Percentiles rank a stretch among this genome's conserved stretches.
Evolutionary conservation across 37 sponge, comb jelly and placozoan species (phyloP).

Genomic region (Ianthella basta): DNA sequence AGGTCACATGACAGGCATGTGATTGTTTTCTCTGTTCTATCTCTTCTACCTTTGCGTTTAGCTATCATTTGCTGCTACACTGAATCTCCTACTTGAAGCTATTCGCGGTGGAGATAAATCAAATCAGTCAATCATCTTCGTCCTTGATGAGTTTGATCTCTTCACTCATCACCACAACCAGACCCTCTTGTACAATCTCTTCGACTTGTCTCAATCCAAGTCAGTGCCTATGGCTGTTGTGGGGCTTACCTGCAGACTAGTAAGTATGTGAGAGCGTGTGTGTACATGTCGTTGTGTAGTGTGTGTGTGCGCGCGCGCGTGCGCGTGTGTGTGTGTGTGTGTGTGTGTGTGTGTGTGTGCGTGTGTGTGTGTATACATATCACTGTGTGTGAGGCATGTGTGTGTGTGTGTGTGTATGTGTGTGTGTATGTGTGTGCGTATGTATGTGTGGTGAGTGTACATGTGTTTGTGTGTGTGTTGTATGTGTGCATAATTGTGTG

Average conservation of each 20-base stretch:
- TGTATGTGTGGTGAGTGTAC: background rate
- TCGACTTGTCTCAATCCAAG: constrained; percentile 4
- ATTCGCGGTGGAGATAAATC: constrained; percentile 58
- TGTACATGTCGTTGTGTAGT: no score
- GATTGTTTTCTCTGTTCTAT: no score
- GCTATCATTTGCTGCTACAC: constrained; percentile 77
- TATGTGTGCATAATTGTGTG: no score
- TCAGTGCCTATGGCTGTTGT: constrained; percentile 80
- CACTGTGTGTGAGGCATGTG: no score
- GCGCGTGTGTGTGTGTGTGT: background rate
- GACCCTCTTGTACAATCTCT: constrained; percentile 85
- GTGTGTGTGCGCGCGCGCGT: no score
- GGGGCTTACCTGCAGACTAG: constrained; percentile 78
- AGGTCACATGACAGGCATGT: no score
- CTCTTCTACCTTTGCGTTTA: background rate
- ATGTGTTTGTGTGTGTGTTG: constrained; percentile 5
- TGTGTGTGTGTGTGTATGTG: constrained; percentile 22
- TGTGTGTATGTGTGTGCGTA: no score
- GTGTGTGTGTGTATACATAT: no score
- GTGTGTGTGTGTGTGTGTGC: no score
- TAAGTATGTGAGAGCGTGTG: constrained; percentile 44
- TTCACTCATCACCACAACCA: constrained; percentile 94
- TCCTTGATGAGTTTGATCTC: constrained; percentile 94
- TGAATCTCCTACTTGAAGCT: constrained; percentile 76
- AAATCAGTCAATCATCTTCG: constrained; percentile 77